A percentile compares a stretch with the other conserved stretches of the same genome.
Evolutionary conservation across 2,113 vertebrate species (phyloP).

Genomic region (Guaruba guarouba): DNA sequence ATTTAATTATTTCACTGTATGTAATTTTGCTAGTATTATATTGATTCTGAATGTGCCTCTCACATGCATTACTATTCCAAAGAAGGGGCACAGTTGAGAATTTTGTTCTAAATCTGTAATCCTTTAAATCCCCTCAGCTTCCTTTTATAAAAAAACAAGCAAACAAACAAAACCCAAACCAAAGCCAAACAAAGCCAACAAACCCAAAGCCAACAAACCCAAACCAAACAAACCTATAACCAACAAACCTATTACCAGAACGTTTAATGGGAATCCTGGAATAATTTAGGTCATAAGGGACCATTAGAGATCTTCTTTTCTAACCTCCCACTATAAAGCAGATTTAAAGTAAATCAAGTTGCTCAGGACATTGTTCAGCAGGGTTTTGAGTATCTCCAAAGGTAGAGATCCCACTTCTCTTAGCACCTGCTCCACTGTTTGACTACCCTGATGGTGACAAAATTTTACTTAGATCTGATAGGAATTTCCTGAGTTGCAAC

Average conservation of each 20-base stretch:
- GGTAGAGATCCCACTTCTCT: neutral
- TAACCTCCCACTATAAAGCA: neutral
- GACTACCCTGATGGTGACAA: neutral
- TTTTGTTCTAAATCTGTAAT: neutral
- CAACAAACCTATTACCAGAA: neutral
- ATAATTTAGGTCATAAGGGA: neutral
- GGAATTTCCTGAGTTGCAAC: neutral
- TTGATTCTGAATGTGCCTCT: neutral
- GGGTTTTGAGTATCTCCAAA: neutral
- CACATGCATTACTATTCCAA: neutral
- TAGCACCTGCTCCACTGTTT: neutral
- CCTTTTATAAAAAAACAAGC: neutral
- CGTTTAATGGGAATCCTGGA: neutral
- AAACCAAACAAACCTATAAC: neutral
- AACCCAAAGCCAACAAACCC: neutral
- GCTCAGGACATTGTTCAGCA: neutral
- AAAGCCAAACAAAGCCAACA: neutral
- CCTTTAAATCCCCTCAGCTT: neutral
- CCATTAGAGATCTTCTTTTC: neutral
- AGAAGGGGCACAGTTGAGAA: neutral
- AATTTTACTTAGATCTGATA: neutral
- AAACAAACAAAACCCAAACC: neutral
- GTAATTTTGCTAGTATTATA: neutral
- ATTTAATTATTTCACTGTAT: neutral
- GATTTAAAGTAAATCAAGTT: neutral